Evolutionary conservation across 2,888 invertebrate genomes (phyloP).

Genomic region (Shargacucullia verbasci): DNA sequence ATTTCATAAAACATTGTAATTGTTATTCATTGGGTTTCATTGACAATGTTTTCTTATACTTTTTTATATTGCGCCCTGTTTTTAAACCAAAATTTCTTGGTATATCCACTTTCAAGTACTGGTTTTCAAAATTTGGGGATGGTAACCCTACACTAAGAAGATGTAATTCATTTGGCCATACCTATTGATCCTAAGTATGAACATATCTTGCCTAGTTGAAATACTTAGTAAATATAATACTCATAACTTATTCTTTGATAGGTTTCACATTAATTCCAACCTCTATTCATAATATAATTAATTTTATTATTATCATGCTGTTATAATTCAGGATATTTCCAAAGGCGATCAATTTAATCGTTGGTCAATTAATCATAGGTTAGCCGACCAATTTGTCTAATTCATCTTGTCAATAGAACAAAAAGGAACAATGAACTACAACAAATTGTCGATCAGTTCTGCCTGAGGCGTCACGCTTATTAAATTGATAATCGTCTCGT

Average conservation of each 20-base stretch:
- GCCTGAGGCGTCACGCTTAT: conserved; percentile 21
- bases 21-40: no score
- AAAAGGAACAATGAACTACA: conserved; percentile 28
- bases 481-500: conserved; percentile 21
- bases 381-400: conserved; percentile 39
- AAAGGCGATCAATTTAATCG: conserved; percentile 24
- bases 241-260: not conserved
- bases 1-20: no score
- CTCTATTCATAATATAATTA: conserved; percentile 22
- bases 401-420: conserved; percentile 50
- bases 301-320: conserved; percentile 12
- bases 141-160: no score
- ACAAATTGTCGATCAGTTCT: conserved; percentile 21
- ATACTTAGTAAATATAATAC: no score
- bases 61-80: no score
- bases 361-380: conserved; percentile 46
- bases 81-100: no score
- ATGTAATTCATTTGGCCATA: no score
- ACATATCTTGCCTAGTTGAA: no score
- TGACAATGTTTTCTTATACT: no score
- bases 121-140: no score
- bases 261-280: conserved; percentile 6
- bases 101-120: no score
- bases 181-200: no score
- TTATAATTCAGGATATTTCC: conserved; percentile 21